Conservation (phyloP, 2,113 vertebrate species). For the Xenopus laevis region DNA sequence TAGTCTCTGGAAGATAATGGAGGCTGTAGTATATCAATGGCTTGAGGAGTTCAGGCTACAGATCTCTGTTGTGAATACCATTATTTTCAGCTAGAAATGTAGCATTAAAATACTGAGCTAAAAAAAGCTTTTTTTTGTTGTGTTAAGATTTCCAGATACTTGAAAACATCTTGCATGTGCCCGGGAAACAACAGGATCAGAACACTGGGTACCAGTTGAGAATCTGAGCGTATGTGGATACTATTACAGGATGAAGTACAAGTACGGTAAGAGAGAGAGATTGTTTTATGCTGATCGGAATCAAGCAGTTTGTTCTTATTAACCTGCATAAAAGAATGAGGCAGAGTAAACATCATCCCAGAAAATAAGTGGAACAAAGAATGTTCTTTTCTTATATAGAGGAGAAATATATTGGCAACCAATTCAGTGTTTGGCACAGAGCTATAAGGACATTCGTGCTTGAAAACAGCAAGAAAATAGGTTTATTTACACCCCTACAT, state of each 20-base stretch:
- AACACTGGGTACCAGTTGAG: conserved; percentile 19
- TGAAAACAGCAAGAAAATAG: too few species aligned
- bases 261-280: not conserved
- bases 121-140: too few species aligned
- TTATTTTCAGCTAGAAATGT: too few species aligned
- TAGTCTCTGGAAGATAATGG: too few species aligned
- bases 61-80: too few species aligned
- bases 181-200: conserved; percentile 23
- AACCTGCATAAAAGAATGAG: conserved; percentile 25
- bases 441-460: not conserved
- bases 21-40: too few species aligned
- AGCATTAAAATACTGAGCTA: too few species aligned
- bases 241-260: not conserved
- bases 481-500: too few species aligned
- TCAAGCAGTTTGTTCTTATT: conserved; percentile 25
- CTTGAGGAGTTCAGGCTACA: too few species aligned
- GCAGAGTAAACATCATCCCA: conserved; percentile 23
- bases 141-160: too few species aligned
- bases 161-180: conserved; percentile 1
- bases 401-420: not conserved
- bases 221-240: conserved; percentile 8
- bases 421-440: not conserved
- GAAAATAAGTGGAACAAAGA: conserved; percentile 16
- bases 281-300: conserved; percentile 15
- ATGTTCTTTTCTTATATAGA: conserved; percentile 21